Conservation (phyloP, 2,113 vertebrate species). For the Pteronura brasiliensis region DNA sequence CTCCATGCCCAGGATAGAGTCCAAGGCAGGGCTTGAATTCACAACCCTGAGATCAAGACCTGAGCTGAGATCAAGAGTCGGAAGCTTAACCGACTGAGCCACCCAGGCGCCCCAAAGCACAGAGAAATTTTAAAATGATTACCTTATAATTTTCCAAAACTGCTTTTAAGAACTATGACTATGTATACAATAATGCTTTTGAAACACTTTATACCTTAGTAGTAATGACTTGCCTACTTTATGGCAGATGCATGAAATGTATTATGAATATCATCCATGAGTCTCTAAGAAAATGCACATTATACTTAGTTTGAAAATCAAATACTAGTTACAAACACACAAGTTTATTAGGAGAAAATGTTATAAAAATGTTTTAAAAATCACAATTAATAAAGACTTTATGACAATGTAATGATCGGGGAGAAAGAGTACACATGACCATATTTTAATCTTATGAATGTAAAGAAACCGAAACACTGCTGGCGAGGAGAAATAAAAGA, state of each 20-base stretch:
- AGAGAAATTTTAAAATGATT: background rate
- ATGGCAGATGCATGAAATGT: background rate
- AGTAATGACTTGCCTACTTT: constrained; percentile 34
- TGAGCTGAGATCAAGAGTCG: background rate
- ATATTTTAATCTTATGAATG: constrained; percentile 27
- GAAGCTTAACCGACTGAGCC: background rate
- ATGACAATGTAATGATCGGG: background rate
- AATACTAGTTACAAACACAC: background rate
- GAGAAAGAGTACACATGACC: constrained; percentile 16
- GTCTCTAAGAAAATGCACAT: constrained; percentile 43
- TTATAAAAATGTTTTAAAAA: constrained; percentile 34
- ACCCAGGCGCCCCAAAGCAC: background rate
- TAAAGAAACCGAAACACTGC: constrained; percentile 28
- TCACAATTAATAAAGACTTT: constrained; percentile 37
- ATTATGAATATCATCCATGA: constrained; percentile 20
- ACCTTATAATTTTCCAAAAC: constrained; percentile 34
- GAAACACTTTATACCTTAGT: background rate
- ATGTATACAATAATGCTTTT: background rate
- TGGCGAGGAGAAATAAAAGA: background rate
- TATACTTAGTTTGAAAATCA: constrained; percentile 41
- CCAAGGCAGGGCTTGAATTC: background rate
- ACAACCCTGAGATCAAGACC: background rate
- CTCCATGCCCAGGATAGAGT: background rate
- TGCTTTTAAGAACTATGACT: constrained; percentile 27
- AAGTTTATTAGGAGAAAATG: constrained; percentile 6